A percentile compares a stretch with the other conserved stretches of the same genome.
phyloP scores from a whole-genome alignment of 2,888 invertebrate genomes.

The Ophioninae sp. region DNA sequence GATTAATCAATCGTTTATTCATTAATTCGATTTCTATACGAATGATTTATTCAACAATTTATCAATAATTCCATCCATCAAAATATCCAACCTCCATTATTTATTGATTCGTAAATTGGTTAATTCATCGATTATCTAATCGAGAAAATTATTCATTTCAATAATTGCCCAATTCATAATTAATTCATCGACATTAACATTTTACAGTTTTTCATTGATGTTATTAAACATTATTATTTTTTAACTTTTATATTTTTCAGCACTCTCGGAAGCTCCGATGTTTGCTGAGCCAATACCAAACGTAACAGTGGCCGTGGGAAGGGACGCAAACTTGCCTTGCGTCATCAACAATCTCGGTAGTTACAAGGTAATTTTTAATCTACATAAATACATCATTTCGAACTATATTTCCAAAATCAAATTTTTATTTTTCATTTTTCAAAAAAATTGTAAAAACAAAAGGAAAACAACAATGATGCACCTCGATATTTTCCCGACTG shows the following conservation, averaged over 20 bases:
- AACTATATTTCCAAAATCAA: background rate
- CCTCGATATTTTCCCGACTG: slow-evolving; percentile 7
- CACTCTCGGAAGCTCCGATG: slow-evolving; percentile 92
- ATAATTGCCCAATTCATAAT: too few species aligned
- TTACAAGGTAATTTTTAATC: slow-evolving; percentile 87
- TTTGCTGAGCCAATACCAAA: slow-evolving; percentile 96
- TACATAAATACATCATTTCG: background rate
- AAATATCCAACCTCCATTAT: too few species aligned
- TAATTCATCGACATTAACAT: too few species aligned
- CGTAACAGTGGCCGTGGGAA: slow-evolving; percentile 94
- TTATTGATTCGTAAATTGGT: too few species aligned
- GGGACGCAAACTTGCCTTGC: slow-evolving; percentile 94
- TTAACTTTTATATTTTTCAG: slow-evolving; percentile 82
- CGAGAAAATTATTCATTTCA: too few species aligned
- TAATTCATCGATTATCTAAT: too few species aligned
- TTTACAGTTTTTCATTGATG: background rate
- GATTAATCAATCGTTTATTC: too few species aligned
- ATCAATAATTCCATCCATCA: too few species aligned
- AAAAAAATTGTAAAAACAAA: background rate
- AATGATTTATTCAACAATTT: too few species aligned
- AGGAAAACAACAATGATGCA: background rate
- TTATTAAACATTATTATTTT: background rate
- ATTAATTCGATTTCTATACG: too few species aligned
- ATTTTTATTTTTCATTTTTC: background rate
- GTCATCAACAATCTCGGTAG: slow-evolving; percentile 94